phyloP scores from a whole-genome alignment of 2,113 vertebrate genomes.

The Raphicerus campestris region DNA sequence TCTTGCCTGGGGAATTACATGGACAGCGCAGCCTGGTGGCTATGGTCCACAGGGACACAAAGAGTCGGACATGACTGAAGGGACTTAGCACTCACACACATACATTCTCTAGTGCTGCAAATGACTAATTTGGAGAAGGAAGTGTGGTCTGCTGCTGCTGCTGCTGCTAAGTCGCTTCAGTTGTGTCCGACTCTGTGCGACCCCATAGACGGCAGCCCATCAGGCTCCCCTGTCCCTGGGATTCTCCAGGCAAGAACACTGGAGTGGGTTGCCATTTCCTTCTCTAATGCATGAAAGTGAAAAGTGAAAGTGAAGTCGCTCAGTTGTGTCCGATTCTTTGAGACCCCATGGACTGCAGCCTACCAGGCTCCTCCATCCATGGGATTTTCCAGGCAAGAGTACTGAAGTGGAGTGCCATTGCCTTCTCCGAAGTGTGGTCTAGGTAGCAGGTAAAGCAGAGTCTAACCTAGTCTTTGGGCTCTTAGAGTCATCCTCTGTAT shows the following conservation, averaged over 20 bases:
- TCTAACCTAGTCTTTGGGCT: not conserved
- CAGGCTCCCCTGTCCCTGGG: too few species aligned
- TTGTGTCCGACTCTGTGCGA: rapidly evolving
- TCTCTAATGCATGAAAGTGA: too few species aligned
- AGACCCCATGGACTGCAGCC: too few species aligned
- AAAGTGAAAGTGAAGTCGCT: too few species aligned
- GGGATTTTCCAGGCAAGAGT: too few species aligned
- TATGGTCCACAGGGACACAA: not conserved
- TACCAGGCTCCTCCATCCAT: too few species aligned
- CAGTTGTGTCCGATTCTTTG: too few species aligned
- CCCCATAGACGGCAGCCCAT: too few species aligned
- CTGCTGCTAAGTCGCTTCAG: too few species aligned
- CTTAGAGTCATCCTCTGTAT: not conserved
- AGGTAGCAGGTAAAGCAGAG: not conserved
- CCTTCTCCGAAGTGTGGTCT: not conserved
- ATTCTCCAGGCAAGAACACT: too few species aligned
- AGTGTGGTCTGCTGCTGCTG: not conserved
- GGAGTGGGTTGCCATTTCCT: too few species aligned
- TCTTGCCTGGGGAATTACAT: not conserved
- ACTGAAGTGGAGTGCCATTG: too few species aligned
- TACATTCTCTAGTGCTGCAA: not conserved
- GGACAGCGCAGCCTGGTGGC: not conserved
- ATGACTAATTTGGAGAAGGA: not conserved
- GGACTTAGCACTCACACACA: not conserved
- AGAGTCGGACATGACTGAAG: not conserved